Percentiles rank a stretch among this genome's conserved stretches.
Conservation (phyloP, 1,140 invertebrate genomes). For the Pachypsylla venusta region DNA sequence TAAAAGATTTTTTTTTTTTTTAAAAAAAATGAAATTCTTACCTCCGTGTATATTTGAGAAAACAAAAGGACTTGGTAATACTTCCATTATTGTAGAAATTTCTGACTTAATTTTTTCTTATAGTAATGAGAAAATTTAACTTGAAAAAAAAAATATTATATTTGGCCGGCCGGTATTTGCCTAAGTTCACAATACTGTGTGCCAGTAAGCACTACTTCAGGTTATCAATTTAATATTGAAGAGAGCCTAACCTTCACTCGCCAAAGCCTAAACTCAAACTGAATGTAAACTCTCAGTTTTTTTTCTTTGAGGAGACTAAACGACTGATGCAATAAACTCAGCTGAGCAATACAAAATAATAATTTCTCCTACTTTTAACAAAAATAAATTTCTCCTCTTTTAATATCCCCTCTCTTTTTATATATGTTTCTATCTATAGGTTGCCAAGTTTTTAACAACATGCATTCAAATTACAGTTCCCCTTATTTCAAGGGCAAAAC, state of each 20-base stretch:
- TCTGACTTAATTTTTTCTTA: neutral
- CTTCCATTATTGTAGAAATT: neutral
- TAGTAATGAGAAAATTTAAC: neutral
- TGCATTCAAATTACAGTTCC: conserved; percentile 8
- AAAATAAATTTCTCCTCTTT: neutral
- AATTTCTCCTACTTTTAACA: neutral
- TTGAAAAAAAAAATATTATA: neutral
- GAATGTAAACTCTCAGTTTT: neutral
- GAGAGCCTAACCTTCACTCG: neutral
- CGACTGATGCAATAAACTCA: neutral
- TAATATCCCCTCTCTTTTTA: neutral
- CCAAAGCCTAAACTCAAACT: neutral
- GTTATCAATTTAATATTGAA: too few species aligned
- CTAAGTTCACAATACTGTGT: neutral
- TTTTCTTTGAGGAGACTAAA: neutral
- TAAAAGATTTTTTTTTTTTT: too few species aligned
- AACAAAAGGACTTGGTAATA: conserved; percentile 2
- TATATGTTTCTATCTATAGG: neutral
- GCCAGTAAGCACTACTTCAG: neutral
- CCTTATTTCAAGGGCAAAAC: conserved; percentile 3
- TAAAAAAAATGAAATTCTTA: neutral
- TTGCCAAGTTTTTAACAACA: conserved; percentile 1
- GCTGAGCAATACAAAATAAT: too few species aligned
- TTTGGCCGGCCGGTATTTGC: conserved; percentile 4
- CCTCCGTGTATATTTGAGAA: neutral